A percentile compares a stretch with the other conserved stretches of the same genome.
Evolutionary conservation across 2,113 vertebrate genomes (phyloP).

Genomic region (Protobothrops flavoviridis): DNA sequence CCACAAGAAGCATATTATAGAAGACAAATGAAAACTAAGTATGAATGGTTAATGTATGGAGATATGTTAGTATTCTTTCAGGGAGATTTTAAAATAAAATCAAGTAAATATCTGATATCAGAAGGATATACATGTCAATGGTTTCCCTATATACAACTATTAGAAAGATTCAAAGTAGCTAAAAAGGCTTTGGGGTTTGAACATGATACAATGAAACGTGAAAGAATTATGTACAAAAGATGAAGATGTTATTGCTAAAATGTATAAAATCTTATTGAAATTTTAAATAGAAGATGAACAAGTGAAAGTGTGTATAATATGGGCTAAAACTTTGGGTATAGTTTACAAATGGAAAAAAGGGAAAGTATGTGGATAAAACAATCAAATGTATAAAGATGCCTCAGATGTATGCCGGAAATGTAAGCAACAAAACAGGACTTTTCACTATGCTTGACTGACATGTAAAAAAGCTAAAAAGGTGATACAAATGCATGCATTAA

Average conservation of each 20-base stretch:
- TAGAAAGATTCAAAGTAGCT: neutral
- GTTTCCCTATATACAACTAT: neutral
- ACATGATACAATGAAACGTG: too few relatives aligned
- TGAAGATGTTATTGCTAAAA: too few relatives aligned
- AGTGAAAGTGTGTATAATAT: neutral
- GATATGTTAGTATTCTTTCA: neutral
- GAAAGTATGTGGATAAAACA: neutral
- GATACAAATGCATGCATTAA: neutral
- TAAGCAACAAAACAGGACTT: neutral
- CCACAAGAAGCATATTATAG: neutral
- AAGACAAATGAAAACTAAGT: neutral
- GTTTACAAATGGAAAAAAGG: neutral
- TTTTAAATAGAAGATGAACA: neutral
- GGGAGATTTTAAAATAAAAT: neutral
- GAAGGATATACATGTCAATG: neutral
- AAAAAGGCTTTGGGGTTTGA: neutral
- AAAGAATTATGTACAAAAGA: too few relatives aligned
- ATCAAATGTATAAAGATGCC: neutral
- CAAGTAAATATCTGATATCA: neutral
- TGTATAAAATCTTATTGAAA: too few relatives aligned
- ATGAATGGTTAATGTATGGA: neutral
- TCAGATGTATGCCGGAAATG: neutral
- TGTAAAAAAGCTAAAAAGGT: neutral
- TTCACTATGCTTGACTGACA: neutral
- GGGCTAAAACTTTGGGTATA: neutral